Percentiles rank a stretch among this genome's conserved stretches.
These are phyloP conservation scores for Lepus townsendii DNA, from an alignment of 2,797 vertebrate genomes.

Conservation along the genomic window DNA sequence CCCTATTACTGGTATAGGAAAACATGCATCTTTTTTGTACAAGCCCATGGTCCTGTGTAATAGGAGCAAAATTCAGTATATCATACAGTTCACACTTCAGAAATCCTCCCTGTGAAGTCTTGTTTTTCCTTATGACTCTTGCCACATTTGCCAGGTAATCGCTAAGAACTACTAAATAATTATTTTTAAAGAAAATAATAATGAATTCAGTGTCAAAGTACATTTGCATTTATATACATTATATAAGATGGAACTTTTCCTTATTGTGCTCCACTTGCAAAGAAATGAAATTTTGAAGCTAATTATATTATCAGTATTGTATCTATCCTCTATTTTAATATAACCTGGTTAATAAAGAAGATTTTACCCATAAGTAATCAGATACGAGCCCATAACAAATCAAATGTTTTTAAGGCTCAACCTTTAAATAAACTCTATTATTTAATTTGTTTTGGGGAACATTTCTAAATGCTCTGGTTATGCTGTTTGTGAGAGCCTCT, in stretches of 20 bases:
- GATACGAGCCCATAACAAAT: neutral
- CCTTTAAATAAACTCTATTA: constrained; percentile 3
- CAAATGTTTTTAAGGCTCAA: constrained; percentile 55
- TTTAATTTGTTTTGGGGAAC: constrained; percentile 13
- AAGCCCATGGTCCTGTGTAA: neutral
- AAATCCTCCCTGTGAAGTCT: neutral
- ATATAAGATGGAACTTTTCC: neutral
- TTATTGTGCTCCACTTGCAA: constrained; percentile 70
- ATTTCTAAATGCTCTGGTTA: neutral
- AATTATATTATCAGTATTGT: constrained; percentile 64
- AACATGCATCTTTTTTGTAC: neutral
- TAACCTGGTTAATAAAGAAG: neutral
- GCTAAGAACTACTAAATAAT: neutral
- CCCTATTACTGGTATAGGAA: neutral
- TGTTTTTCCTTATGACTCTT: neutral
- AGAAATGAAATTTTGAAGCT: constrained; percentile 68
- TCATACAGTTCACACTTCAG: neutral
- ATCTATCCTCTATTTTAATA: neutral
- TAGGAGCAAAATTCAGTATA: neutral
- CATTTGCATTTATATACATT: neutral
- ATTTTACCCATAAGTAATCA: constrained; percentile 48
- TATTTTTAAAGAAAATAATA: neutral
- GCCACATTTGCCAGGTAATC: neutral
- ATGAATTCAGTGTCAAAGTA: constrained; percentile 47
- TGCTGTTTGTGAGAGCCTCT: constrained; percentile 15